Conservation (phyloP, 35 echinoderm and acorn worm genomes). For the Anneissia japonica region DNA sequence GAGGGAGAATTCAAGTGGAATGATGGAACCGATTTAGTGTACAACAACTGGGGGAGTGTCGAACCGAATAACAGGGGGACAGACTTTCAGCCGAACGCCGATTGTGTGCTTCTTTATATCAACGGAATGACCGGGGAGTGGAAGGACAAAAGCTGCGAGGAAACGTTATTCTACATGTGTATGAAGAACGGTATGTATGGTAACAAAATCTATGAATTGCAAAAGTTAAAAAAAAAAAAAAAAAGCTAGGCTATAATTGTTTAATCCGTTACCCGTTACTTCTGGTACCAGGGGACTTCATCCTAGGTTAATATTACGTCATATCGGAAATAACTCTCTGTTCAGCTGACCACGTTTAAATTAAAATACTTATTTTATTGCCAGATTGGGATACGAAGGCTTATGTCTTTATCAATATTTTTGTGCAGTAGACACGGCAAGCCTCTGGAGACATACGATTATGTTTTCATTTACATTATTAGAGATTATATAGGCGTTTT, state of each 20-base stretch:
- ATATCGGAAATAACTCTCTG: not conserved
- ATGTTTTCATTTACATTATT: too few species aligned
- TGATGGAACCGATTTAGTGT: not conserved
- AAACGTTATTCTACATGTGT: not conserved
- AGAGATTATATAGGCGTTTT: too few species aligned
- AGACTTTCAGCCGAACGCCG: not conserved
- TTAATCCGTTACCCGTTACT: not conserved
- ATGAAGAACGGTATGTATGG: not conserved
- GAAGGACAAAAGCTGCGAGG: not conserved
- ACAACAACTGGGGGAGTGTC: not conserved
- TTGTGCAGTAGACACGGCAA: too few species aligned
- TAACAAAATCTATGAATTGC: too few species aligned
- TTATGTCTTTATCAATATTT: not conserved
- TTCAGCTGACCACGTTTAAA: not conserved
- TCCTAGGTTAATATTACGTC: not conserved
- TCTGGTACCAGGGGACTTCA: not conserved
- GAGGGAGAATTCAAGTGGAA: not conserved
- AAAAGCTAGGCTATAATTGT: not conserved
- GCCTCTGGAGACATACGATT: too few species aligned
- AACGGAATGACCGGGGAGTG: not conserved
- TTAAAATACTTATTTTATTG: not conserved
- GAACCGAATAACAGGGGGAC: not conserved
- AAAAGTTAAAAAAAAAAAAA: too few species aligned
- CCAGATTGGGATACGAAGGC: not conserved
- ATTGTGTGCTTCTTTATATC: not conserved